Percentiles rank a stretch among this genome's conserved stretches.
These are phyloP conservation scores for Philopotamus ludificatus DNA, from an alignment of 1,140 invertebrate genomes.

Conservation along the genomic window DNA sequence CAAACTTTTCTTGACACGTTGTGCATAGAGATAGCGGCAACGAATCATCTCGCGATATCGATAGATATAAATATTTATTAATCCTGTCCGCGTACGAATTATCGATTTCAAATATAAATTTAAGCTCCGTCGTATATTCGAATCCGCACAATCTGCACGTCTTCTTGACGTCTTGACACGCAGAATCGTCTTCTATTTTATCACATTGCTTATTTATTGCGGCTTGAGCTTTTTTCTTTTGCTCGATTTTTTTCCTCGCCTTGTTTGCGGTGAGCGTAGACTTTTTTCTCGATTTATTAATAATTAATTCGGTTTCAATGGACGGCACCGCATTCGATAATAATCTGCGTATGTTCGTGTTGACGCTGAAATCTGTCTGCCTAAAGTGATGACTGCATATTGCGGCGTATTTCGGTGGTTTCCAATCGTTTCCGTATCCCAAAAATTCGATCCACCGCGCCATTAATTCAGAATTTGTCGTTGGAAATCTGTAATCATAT, in stretches of 20 bases:
- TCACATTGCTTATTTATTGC: too few relatives aligned
- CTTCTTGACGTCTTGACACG: not conserved
- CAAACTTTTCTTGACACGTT: constrained; percentile 11
- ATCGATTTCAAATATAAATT: constrained; percentile 7
- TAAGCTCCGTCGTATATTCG: constrained; percentile 11
- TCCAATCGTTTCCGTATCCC: constrained; percentile 26
- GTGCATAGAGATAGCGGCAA: constrained; percentile 14
- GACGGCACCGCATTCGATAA: constrained; percentile 13
- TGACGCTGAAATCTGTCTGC: constrained; percentile 6
- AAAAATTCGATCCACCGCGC: constrained; percentile 24
- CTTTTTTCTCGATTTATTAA: not conserved
- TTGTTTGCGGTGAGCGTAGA: too few relatives aligned
- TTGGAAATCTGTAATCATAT: constrained; percentile 23
- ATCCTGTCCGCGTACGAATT: not conserved
- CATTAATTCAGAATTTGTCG: constrained; percentile 3
- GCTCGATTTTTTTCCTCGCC: not conserved
- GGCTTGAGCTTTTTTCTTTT: not conserved
- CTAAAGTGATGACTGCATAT: constrained; percentile 28
- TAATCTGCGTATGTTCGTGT: constrained; percentile 19
- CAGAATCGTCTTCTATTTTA: not conserved
- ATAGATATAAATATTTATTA: constrained; percentile 9
- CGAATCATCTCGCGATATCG: constrained; percentile 1
- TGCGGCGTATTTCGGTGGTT: constrained; percentile 16
- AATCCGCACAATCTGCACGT: constrained; percentile 22
- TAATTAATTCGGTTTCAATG: not conserved